Conservation (phyloP, 2,797 vertebrate species). For the Muraenolepis orangiensis region DNA sequence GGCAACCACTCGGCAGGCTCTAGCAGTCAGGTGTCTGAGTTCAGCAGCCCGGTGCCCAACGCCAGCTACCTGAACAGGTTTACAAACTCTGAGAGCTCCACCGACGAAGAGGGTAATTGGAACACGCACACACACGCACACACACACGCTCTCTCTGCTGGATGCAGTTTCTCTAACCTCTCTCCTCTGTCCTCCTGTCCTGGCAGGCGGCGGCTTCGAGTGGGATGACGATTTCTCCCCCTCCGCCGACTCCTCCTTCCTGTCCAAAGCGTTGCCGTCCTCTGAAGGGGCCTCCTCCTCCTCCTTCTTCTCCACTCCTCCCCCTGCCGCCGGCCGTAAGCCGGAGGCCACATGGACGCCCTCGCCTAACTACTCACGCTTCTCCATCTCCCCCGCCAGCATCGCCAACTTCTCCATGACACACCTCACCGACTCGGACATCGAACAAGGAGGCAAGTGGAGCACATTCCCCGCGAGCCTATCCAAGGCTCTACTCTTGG, state of each 20-base stretch:
- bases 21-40: constrained; percentile 73
- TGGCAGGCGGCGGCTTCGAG: constrained; percentile 91
- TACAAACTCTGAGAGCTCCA: constrained; percentile 94
- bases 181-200: not conserved
- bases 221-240: constrained; percentile 98
- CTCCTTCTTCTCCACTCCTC: constrained; percentile 82
- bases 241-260: constrained; percentile 77
- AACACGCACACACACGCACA: not conserved
- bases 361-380: constrained; percentile 83
- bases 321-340: constrained; percentile 65
- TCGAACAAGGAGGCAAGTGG: constrained; percentile 91
- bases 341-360: constrained; percentile 82
- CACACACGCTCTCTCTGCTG: not conserved
- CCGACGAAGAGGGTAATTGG: constrained; percentile 96
- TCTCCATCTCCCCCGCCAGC: constrained; percentile 94
- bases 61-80: constrained; percentile 84
- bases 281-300: constrained; percentile 63
- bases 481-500: no score
- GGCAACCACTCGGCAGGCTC: constrained; percentile 74
- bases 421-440: constrained; percentile 92
- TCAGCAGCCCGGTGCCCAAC: constrained; percentile 66
- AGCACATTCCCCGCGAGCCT: not conserved
- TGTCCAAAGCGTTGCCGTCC: constrained; percentile 73
- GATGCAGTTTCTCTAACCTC: not conserved
- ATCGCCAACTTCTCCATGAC: constrained; percentile 93